Conservation (phyloP, 1,140 invertebrate species). For the Drosophila sturtevanti region DNA sequence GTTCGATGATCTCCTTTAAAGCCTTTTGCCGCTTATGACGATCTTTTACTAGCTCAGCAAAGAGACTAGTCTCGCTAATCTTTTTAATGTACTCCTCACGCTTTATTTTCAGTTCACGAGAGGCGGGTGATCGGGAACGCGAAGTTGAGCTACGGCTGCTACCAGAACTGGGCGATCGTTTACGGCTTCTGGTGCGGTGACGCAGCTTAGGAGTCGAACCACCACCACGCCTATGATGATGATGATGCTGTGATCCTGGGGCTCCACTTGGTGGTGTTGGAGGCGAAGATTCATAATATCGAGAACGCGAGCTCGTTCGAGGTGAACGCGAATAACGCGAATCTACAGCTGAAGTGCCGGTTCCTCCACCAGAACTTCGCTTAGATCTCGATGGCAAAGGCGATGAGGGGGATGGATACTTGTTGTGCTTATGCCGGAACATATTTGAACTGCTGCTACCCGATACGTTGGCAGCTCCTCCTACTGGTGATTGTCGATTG, state of each 20-base stretch:
- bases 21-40: constrained; percentile 91
- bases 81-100: constrained; percentile 87
- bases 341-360: constrained; percentile 45
- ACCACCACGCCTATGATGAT: constrained; percentile 47
- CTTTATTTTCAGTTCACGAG: constrained; percentile 82
- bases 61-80: constrained; percentile 92
- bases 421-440: constrained; percentile 70
- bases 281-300: constrained; percentile 63
- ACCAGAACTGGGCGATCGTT: constrained; percentile 60
- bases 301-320: constrained; percentile 55
- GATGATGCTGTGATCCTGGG: constrained; percentile 60
- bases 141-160: constrained; percentile 64
- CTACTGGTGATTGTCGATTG: constrained; percentile 59
- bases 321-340: constrained; percentile 67
- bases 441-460: constrained; percentile 48
- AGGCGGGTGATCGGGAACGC: constrained; percentile 59
- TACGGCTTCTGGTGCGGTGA: constrained; percentile 58
- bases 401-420: constrained; percentile 62
- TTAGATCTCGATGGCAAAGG: constrained; percentile 66
- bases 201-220: constrained; percentile 42
- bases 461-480: constrained; percentile 25
- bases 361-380: constrained; percentile 54
- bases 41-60: constrained; percentile 93
- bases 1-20: constrained; percentile 85
- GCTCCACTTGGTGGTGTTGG: constrained; percentile 49